phyloP scores from a whole-genome alignment of 2,113 vertebrate species.

The Dunckerocampus dactyliophorus region DNA sequence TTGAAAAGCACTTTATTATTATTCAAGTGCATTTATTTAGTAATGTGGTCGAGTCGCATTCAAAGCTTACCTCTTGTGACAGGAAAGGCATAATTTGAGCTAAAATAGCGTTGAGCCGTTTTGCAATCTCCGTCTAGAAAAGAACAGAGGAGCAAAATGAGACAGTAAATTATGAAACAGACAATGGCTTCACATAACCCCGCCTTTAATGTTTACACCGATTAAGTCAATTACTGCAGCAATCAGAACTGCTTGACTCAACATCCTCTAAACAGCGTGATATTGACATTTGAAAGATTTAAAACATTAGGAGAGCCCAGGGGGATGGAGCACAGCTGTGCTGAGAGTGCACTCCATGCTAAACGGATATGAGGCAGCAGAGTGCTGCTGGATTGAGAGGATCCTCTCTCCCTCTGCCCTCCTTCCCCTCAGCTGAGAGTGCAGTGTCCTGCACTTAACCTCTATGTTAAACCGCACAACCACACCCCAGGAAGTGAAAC shows the following conservation, averaged over 20 bases:
- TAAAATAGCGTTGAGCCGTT: slow-evolving; percentile 93
- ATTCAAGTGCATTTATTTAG: slow-evolving; percentile 9
- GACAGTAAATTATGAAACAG: slow-evolving; percentile 48
- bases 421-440: slow-evolving; percentile 47
- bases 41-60: slow-evolving; percentile 14
- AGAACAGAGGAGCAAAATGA: slow-evolving; percentile 55
- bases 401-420: slow-evolving; percentile 51
- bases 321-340: slow-evolving; percentile 73
- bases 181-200: slow-evolving; percentile 59
- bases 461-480: slow-evolving; percentile 54
- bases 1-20: too few relatives aligned
- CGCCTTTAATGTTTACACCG: slow-evolving; percentile 72
- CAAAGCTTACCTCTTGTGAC: slow-evolving; percentile 93
- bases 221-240: slow-evolving; percentile 78
- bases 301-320: slow-evolving; percentile 77
- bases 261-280: slow-evolving; percentile 78
- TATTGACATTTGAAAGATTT: slow-evolving; percentile 81
- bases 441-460: slow-evolving; percentile 65
- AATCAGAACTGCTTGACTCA: slow-evolving; percentile 78
- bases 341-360: slow-evolving; percentile 75
- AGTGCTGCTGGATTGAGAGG: slow-evolving; percentile 67
- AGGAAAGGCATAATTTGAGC: slow-evolving; percentile 99
- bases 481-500: slow-evolving; percentile 55
- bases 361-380: slow-evolving; percentile 69
- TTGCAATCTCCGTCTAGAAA: slow-evolving; percentile 95